Percentiles rank a stretch among this genome's conserved stretches.
Evolutionary conservation across 2,888 invertebrate species (phyloP).

Genomic region (Meandrusa payeni): DNA sequence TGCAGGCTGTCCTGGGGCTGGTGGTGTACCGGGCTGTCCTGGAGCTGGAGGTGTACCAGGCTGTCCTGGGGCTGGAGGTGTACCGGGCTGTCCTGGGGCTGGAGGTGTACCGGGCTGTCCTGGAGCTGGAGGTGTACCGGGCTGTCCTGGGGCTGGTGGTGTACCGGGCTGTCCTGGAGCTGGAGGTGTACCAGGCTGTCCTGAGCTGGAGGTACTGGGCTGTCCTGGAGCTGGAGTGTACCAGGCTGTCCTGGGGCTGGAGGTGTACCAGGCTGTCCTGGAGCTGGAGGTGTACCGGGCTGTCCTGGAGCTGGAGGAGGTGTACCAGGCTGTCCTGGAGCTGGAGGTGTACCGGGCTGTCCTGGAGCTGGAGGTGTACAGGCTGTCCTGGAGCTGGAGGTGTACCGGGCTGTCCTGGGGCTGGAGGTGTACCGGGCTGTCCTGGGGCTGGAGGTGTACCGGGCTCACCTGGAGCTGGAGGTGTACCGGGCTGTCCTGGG

Average conservation of each 20-base stretch:
- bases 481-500: slow-evolving; percentile 9
- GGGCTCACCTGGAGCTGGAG: slow-evolving; percentile 8
- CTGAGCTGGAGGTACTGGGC: neutral
- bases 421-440: slow-evolving; percentile 5
- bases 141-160: too few relatives aligned
- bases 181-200: neutral
- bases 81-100: too few relatives aligned
- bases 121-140: too few relatives aligned
- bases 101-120: too few relatives aligned
- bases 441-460: slow-evolving; percentile 14
- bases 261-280: too few relatives aligned
- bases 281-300: neutral
- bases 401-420: neutral
- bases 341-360: slow-evolving; percentile 45
- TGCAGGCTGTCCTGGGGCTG: slow-evolving; percentile 19
- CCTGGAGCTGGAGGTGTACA: slow-evolving; percentile 16
- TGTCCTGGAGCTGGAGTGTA: neutral
- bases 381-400: slow-evolving; percentile 16
- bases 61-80: too few relatives aligned
- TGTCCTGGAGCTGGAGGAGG: too few relatives aligned
- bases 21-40: too few relatives aligned
- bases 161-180: too few relatives aligned
- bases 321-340: too few relatives aligned
- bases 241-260: too few relatives aligned
- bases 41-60: too few relatives aligned